Evolutionary conservation across 30 jellyfish, hydroid and myxozoan genomes (phyloP), one percentile per base, ranked within the genome.

Genomic region (Aurelia coerulea): DNA sequence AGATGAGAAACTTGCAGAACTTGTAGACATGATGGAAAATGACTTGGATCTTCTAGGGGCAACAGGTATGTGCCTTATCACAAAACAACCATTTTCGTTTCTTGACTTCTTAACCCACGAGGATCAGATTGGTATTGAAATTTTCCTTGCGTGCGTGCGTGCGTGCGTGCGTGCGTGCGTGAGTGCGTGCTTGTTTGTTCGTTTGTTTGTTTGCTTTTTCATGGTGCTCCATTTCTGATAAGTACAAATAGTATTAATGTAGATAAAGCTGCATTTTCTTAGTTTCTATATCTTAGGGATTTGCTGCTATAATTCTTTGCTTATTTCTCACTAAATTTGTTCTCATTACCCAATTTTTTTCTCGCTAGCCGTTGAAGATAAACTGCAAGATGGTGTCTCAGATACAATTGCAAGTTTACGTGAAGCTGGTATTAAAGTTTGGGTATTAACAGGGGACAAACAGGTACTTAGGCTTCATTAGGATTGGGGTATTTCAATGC

Each of bases 401-500:
- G 98, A 91, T 72, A 96, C 99, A 14, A 96, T 96, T 8, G 97
- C 97, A 39, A 68, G 91, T 49, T 84, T 96, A 66, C 96, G 98
- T 4, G 85, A 83, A 76, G 99, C 99, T 63, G 97, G 97, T 41
- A 87, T 96, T 50, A 90, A 90, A 79, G 90, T 96, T 2, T 96
- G 99, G 99, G 96, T 96, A 5, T 84, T 96, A 35, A 96, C 99
- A 10, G 99, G 99, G 31, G 99, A 96, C 87, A 96, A 96, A 67
- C 99, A 88, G 95, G 99, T 91, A 46, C 2, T 7, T 4, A 46
- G 56, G 15, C 8, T 7, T 46, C 15, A 46, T 46, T 9, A 13
- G 8, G 56, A 0, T 46, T 46, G 6, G 8, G 1, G 56, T 46
- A 46, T 2, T 0, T 0, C 15, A 0, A 46, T 39, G 51, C 51